Evolutionary conservation across 2,113 vertebrate genomes (phyloP).

Genomic region (Abramis brama): DNA sequence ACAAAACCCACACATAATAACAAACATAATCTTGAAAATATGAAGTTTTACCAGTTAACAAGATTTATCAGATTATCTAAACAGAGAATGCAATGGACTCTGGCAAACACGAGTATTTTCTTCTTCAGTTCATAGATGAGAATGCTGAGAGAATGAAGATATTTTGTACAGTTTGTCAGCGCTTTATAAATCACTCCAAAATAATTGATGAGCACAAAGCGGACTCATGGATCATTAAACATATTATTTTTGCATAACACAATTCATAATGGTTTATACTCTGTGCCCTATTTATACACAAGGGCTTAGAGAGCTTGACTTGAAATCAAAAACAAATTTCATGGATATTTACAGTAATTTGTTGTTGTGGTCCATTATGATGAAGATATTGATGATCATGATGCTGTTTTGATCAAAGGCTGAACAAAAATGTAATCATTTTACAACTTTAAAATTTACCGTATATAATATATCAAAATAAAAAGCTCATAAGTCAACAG

Average conservation of each 20-base stretch:
- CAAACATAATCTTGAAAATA: not conserved
- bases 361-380: not conserved
- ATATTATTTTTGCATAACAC: slow-evolving; percentile 65
- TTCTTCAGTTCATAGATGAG: slow-evolving; percentile 69
- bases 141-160: slow-evolving; percentile 58
- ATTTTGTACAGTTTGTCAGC: slow-evolving; percentile 58
- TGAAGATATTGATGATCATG: slow-evolving; percentile 27
- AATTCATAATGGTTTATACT: slow-evolving; percentile 66
- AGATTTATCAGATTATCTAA: not conserved
- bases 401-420: not conserved
- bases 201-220: slow-evolving; percentile 67
- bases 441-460: not conserved
- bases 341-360: slow-evolving; percentile 31
- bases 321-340: slow-evolving; percentile 29
- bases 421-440: not conserved
- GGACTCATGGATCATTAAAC: slow-evolving; percentile 72
- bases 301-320: slow-evolving; percentile 46
- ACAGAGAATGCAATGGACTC: not conserved
- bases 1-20: not conserved
- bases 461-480: slow-evolving; percentile 2
- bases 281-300: slow-evolving; percentile 43
- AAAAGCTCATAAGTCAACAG: slow-evolving; percentile 5
- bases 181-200: slow-evolving; percentile 61
- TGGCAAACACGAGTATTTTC: slow-evolving; percentile 23
- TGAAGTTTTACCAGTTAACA: not conserved